Evolutionary conservation across 1,140 invertebrate genomes (phyloP), one percentile per base, ranked within the genome.

Genomic region (Drosophila sproati): DNA sequence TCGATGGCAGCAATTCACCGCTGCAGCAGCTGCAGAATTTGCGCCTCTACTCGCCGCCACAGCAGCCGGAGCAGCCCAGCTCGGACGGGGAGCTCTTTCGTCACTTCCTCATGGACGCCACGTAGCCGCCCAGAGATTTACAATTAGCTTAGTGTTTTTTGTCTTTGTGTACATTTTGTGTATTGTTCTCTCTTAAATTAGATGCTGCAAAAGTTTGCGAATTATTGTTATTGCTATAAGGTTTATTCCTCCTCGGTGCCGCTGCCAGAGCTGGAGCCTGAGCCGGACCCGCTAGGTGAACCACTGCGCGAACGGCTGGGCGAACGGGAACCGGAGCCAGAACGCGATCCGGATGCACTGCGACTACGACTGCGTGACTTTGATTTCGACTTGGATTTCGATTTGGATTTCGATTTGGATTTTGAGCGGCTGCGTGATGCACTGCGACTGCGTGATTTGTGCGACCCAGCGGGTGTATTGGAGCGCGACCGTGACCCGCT

Each of bases 281-380:
- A 91, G 10, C 88, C 88, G 37, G 91, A 91, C 8, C 88, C 88
- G 37, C 85, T 90, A 3, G 78, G 78, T 4, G 89, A 80, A 5
- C 75, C 77, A 60, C 82, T 91, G 1, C 92, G 79, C 3, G 93
- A 93, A 3, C 91, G 91, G 12, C 75, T 78, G n/a, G 78, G 76
- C 4, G 92, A 92, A 37, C 91, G 91, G 4, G 92, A 93, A 10
- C 68, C 78, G 28, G 89, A 83, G 3, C 81, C 75, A 10, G 82
- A 87, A 4, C 82, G 77, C 4, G 80, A 83, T 5, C 74, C 80
- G 85, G 59, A 87, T 63, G 7, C 67, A 59, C 60, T 66, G 41
- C 82, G 79, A 48, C 69, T 70, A 55, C 73, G 71, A 12, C 81
- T 91, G 55, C 87, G 80, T 3, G 82, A 91, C 59, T 71, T 64